Percentiles rank a stretch among this genome's conserved stretches.
Conservation (phyloP, 2,797 vertebrate species). For the Cygnus olor region DNA sequence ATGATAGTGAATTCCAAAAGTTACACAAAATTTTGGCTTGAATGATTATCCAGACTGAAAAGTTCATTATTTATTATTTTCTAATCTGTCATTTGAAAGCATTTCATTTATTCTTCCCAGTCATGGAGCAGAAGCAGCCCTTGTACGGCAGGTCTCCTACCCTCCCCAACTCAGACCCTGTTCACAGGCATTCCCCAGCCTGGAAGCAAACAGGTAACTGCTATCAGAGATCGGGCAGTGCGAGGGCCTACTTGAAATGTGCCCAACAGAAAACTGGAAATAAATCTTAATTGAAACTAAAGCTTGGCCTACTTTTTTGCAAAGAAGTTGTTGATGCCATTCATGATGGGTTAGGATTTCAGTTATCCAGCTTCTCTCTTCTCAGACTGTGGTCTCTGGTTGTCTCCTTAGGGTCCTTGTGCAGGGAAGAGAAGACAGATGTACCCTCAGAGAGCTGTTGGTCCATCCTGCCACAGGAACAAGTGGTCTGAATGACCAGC, state of each 20-base stretch:
- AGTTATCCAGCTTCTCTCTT: background rate
- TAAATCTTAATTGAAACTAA: background rate
- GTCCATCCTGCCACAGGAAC: background rate
- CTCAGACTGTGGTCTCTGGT: background rate
- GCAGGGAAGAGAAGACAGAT: background rate
- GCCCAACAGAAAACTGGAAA: background rate
- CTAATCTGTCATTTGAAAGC: background rate
- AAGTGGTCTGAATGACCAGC: background rate
- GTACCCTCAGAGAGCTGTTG: background rate
- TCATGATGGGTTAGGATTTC: background rate
- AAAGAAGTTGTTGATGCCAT: background rate
- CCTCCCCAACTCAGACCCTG: background rate
- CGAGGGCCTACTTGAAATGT: background rate
- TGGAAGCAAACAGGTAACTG: background rate
- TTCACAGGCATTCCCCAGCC: background rate
- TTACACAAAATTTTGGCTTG: background rate
- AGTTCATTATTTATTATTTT: background rate
- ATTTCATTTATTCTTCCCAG: background rate
- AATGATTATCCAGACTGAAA: background rate
- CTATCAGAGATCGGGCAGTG: background rate
- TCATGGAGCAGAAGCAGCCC: background rate
- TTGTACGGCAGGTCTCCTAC: background rate
- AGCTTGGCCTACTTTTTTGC: background rate
- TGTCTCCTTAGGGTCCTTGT: background rate
- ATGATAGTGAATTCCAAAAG: background rate